phyloP scores from a whole-genome alignment of 2,797 vertebrate species.

The Enteromius argenteus region DNA sequence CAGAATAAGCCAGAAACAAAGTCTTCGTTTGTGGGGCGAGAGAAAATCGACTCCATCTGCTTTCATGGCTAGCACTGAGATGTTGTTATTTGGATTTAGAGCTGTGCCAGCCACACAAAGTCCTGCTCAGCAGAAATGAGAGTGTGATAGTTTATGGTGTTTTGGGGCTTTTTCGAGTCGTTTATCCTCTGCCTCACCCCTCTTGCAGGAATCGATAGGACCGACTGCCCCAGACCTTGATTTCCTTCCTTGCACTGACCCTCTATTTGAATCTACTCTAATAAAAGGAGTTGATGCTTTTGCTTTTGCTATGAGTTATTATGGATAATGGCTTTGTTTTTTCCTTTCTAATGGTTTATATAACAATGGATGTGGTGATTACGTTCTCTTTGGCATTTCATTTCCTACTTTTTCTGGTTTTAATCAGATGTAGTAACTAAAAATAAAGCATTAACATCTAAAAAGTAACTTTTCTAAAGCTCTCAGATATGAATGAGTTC shows the following conservation, averaged over 20 bases:
- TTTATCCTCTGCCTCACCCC: conserved; percentile 26
- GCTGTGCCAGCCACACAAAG: conserved; percentile 27
- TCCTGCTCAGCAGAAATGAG: conserved; percentile 41
- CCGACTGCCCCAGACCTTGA: background rate
- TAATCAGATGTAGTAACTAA: background rate
- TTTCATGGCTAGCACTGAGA: conserved; percentile 38
- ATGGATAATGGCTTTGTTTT: background rate
- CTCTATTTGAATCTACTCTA: background rate
- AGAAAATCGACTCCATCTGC: conserved; percentile 32
- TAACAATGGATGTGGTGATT: background rate
- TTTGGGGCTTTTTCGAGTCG: conserved; percentile 27
- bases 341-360: background rate
- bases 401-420: background rate
- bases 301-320: background rate
- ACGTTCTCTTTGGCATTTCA: background rate
- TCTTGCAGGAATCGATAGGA: conserved; percentile 13
- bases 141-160: conserved; percentile 37
- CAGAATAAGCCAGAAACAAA: conserved; percentile 29
- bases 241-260: background rate
- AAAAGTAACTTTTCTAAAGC: background rate
- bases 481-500: background rate
- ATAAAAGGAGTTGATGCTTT: background rate
- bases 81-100: conserved; percentile 46
- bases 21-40: conserved; percentile 20
- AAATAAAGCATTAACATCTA: background rate